These are phyloP conservation scores for Nymphalis urticae DNA, from an alignment of 2,888 invertebrate genomes.

Conservation along the genomic window DNA sequence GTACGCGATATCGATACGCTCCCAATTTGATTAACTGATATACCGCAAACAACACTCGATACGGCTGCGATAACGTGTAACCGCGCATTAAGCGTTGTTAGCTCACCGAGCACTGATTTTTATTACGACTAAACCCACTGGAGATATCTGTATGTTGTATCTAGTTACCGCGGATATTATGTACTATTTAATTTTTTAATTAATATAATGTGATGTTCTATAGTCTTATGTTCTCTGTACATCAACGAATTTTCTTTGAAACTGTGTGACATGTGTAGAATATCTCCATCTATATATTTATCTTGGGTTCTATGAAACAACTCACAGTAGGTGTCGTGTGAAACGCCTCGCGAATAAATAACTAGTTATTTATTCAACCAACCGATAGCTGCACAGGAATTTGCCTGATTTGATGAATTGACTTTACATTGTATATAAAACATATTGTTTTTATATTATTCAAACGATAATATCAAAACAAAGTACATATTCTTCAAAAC, in stretches of 20 bases:
- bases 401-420: slow-evolving; percentile 40
- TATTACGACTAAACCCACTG: slow-evolving; percentile 68
- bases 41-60: slow-evolving; percentile 71
- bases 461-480: no score
- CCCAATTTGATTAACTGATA: slow-evolving; percentile 80
- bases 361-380: slow-evolving; percentile 38
- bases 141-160: slow-evolving; percentile 53
- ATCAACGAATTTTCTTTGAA: slow-evolving; percentile 22
- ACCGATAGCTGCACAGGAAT: slow-evolving; percentile 40
- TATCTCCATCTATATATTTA: slow-evolving; percentile 27
- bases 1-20: slow-evolving; percentile 74
- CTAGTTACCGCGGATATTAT: slow-evolving; percentile 21
- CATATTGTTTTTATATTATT: neutral
- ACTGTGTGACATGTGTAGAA: slow-evolving; percentile 29
- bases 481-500: no score
- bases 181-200: slow-evolving; percentile 10
- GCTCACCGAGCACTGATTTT: slow-evolving; percentile 75
- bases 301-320: slow-evolving; percentile 39
- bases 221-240: slow-evolving; percentile 12
- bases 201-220: slow-evolving; percentile 3
- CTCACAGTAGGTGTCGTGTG: slow-evolving; percentile 34
- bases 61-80: slow-evolving; percentile 72
- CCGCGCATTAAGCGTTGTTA: slow-evolving; percentile 73
- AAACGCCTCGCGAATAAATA: slow-evolving; percentile 42
- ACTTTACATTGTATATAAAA: slow-evolving; percentile 15